Conservation (phyloP, 2,888 invertebrate species). For the Drosophila phalerata region DNA sequence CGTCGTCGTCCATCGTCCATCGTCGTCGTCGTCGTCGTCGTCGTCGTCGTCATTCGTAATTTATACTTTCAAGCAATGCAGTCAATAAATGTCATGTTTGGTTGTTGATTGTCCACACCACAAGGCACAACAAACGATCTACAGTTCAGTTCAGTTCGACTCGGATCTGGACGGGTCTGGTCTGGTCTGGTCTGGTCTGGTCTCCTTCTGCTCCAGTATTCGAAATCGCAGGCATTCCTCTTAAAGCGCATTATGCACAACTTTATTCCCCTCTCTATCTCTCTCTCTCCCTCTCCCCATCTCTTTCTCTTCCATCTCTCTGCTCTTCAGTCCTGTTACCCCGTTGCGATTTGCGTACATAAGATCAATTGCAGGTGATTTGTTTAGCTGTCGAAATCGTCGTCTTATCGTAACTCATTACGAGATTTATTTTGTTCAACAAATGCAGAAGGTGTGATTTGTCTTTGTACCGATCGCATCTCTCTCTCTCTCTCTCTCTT, state of each 20-base stretch:
- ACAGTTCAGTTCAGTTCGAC: neutral
- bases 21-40: too few relatives aligned
- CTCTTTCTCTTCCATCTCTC: neutral
- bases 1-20: constrained; percentile 35
- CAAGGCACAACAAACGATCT: constrained; percentile 22
- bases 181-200: constrained; percentile 7
- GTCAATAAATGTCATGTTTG: constrained; percentile 84
- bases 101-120: constrained; percentile 80
- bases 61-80: constrained; percentile 79
- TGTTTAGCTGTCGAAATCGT: constrained; percentile 86
- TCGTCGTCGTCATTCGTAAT: constrained; percentile 54
- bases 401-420: constrained; percentile 86
- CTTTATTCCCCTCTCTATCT: neutral
- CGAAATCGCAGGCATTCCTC: constrained; percentile 79
- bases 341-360: constrained; percentile 73
- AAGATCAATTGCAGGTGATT: constrained; percentile 86
- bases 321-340: constrained; percentile 13
- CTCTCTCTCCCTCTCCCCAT: constrained; percentile 17
- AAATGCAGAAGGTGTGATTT: constrained; percentile 86
- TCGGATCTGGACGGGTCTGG: neutral
- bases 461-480: constrained; percentile 82
- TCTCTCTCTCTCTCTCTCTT: neutral
- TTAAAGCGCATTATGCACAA: constrained; percentile 67
- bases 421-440: constrained; percentile 86
- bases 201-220: constrained; percentile 73